phyloP scores from a whole-genome alignment of 2,888 invertebrate species.

The Drosophila cognata region DNA sequence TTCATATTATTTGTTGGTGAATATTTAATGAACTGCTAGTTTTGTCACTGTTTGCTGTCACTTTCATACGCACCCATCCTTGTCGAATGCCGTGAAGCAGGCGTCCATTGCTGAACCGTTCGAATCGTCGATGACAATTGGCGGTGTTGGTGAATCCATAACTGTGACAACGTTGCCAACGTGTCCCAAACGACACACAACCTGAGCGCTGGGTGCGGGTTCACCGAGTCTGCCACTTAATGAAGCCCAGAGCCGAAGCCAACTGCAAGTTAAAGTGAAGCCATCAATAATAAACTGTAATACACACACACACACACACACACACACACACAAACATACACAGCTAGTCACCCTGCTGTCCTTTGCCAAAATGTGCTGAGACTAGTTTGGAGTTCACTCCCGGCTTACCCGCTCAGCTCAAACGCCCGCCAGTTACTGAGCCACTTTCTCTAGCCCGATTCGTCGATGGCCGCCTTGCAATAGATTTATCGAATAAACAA shows the following conservation, averaged over 20 bases:
- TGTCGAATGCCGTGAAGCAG: conserved; percentile 95
- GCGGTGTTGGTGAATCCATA: conserved; percentile 85
- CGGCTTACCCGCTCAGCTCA: conserved; percentile 69
- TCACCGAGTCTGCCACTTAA: conserved; percentile 56
- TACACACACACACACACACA: conserved; percentile 13
- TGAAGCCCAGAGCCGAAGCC: conserved; percentile 57
- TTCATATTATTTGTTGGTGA: background rate
- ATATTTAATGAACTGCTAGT: conserved; percentile 3
- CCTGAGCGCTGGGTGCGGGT: conserved; percentile 25
- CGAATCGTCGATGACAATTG: conserved; percentile 86
- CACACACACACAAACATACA: conserved; percentile 3
- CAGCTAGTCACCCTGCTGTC: conserved; percentile 6
- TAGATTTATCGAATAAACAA: conserved; percentile 80
- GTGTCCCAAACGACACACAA: conserved; percentile 61
- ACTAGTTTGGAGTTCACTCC: conserved; percentile 22
- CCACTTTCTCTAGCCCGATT: conserved; percentile 40
- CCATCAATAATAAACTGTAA: conserved; percentile 70
- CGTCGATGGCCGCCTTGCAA: conserved; percentile 61
- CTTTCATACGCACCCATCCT: conserved; percentile 90
- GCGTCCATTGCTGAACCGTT: conserved; percentile 92
- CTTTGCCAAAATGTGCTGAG: conserved; percentile 4
- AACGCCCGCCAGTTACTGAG: conserved; percentile 71
- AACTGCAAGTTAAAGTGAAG: conserved; percentile 76
- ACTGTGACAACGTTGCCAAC: conserved; percentile 68
- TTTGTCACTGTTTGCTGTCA: conserved; percentile 2